phyloP scores from a whole-genome alignment of 2,888 invertebrate genomes.

The Acronicta leporina region DNA sequence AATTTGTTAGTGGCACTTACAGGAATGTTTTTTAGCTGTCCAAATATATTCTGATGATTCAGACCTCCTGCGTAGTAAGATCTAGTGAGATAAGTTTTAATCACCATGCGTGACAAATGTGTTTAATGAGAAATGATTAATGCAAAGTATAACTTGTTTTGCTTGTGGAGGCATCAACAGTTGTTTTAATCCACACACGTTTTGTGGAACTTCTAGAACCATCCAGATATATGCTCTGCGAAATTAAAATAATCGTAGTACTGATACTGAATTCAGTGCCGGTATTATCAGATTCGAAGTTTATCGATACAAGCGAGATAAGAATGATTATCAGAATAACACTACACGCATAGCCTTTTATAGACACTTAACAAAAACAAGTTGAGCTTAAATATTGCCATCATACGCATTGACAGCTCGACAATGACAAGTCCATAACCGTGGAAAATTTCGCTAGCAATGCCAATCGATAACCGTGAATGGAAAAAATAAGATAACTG shows the following conservation, averaged over 20 bases:
- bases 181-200: not conserved
- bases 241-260: constrained; percentile 22
- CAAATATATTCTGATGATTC: constrained; percentile 75
- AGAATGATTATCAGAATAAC: constrained; percentile 15
- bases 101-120: constrained; percentile 41
- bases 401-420: not conserved
- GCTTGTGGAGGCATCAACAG: constrained; percentile 12
- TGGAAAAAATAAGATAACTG: not conserved
- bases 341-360: not conserved
- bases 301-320: constrained; percentile 26
- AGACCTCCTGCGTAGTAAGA: constrained; percentile 80
- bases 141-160: constrained; percentile 25
- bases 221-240: not conserved
- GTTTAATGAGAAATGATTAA: constrained; percentile 45
- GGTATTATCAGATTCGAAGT: constrained; percentile 19
- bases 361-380: not conserved
- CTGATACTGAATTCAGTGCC: constrained; percentile 14
- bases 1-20: constrained; percentile 57
- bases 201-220: constrained; percentile 13
- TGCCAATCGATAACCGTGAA: not conserved
- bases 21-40: constrained; percentile 65
- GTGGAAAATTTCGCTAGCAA: not conserved
- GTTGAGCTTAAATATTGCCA: constrained; percentile 5
- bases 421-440: not conserved
- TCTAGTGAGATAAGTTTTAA: constrained; percentile 55